phyloP scores from a whole-genome alignment of 2,113 vertebrate species.

The Apeltes quadracus region DNA sequence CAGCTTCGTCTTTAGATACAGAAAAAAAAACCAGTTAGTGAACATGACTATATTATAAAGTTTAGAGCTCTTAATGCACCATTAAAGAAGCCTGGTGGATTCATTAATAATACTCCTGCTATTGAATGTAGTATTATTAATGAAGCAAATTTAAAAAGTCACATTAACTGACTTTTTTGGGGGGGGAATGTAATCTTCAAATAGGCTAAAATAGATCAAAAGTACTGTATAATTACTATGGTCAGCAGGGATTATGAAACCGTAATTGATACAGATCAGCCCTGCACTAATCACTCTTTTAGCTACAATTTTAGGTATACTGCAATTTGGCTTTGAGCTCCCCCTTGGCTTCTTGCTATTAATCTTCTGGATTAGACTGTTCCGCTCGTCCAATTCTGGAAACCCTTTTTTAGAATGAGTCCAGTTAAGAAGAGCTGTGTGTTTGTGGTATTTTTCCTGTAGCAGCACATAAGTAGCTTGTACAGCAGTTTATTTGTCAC shows the following conservation, averaged over 20 bases:
- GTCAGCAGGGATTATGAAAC: constrained; percentile 77
- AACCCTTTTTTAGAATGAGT: constrained; percentile 44
- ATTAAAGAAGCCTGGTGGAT: constrained; percentile 20
- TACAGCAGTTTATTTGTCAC: constrained; percentile 31
- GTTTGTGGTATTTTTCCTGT: constrained; percentile 35
- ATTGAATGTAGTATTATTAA: constrained; percentile 55
- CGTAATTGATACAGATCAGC: constrained; percentile 79
- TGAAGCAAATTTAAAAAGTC: constrained; percentile 56
- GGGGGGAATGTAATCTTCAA: constrained; percentile 71
- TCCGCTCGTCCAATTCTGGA: constrained; percentile 65
- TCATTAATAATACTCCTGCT: no score
- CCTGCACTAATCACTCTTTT: constrained; percentile 76
- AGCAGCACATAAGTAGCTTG: constrained; percentile 24
- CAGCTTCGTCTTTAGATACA: not conserved
- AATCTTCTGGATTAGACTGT: constrained; percentile 73
- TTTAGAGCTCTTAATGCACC: constrained; percentile 8
- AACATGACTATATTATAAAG: not conserved
- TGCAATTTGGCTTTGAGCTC: constrained; percentile 72
- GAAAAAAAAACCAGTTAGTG: not conserved
- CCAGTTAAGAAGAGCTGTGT: constrained; percentile 39
- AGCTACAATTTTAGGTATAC: constrained; percentile 72
- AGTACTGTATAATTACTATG: constrained; percentile 76
- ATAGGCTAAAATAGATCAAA: constrained; percentile 73
- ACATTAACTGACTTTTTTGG: constrained; percentile 67
- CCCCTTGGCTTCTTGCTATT: constrained; percentile 72